Conservation (phyloP, 2,888 invertebrate genomes). For the Oasisia sp. region DNA sequence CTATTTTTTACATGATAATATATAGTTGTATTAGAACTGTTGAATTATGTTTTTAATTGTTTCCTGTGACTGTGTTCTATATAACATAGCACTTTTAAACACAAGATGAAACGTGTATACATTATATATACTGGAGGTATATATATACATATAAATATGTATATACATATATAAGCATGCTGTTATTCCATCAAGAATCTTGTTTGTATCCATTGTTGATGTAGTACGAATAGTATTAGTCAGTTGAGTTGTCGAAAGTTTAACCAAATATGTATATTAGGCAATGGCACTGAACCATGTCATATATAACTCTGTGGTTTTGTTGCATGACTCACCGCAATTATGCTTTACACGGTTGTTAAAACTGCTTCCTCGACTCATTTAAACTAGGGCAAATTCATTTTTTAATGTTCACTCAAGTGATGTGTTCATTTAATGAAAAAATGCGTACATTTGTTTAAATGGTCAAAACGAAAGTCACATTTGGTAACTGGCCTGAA, state of each 20-base stretch:
- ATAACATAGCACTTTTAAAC: not conserved
- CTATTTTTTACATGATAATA: not conserved
- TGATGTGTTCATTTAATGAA: too few species aligned
- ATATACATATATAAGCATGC: too few species aligned
- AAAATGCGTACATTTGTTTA: too few species aligned
- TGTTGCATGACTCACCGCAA: not conserved
- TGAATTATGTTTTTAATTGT: slow-evolving; percentile 4
- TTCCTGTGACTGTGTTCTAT: not conserved
- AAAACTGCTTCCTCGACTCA: too few species aligned
- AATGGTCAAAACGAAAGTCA: too few species aligned
- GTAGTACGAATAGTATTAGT: not conserved
- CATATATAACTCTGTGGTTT: not conserved
- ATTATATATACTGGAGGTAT: too few species aligned
- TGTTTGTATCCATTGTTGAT: too few species aligned
- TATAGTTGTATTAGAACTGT: slow-evolving; percentile 1
- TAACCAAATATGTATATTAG: not conserved
- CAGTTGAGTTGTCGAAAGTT: not conserved
- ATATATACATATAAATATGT: too few species aligned
- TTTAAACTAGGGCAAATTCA: too few species aligned
- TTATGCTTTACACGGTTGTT: not conserved
- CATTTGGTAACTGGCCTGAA: too few species aligned
- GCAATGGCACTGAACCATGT: not conserved
- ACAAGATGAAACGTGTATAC: not conserved
- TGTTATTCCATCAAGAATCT: too few species aligned
- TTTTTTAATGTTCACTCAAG: too few species aligned